Conservation (phyloP, 2,113 vertebrate genomes). For the Tenebrosternarchus preto region DNA sequence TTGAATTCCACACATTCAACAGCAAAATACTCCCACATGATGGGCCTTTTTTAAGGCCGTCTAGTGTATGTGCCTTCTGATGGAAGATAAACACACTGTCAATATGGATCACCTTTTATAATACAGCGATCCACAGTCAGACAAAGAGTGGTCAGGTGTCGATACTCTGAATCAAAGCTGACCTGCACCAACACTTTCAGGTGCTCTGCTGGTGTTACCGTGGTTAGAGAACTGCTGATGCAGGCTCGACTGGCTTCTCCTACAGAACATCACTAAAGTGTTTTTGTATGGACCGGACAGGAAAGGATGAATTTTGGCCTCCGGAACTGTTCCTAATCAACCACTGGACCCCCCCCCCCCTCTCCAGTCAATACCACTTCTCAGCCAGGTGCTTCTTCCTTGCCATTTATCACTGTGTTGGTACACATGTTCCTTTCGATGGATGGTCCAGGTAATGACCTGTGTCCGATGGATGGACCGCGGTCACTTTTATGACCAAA, state of each 20-base stretch:
- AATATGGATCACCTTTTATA: conserved; percentile 34
- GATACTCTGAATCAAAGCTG: conserved; percentile 1
- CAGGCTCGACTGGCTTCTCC: conserved; percentile 20
- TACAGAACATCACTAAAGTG: not conserved
- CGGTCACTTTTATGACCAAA: conserved; percentile 48
- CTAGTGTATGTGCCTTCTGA: not conserved
- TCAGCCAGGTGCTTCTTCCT: conserved; percentile 37
- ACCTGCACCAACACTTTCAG: not conserved
- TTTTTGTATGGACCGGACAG: not conserved
- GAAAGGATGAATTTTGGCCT: conserved; percentile 11
- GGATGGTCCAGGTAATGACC: conserved; percentile 52
- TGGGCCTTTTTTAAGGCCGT: conserved; percentile 10
- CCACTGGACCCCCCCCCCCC: not conserved
- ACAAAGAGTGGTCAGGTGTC: conserved; percentile 26
- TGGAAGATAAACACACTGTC: conserved; percentile 3
- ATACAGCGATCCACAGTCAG: not conserved
- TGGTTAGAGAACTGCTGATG: conserved; percentile 20
- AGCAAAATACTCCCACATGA: conserved; percentile 36
- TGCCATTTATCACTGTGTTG: conserved; percentile 42
- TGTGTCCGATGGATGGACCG: conserved; percentile 51
- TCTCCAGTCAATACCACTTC: conserved; percentile 33
- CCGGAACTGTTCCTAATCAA: conserved; percentile 31
- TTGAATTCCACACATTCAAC: conserved; percentile 44
- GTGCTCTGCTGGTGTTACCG: not conserved
- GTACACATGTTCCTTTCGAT: conserved; percentile 47